phyloP scores from a whole-genome alignment of 1,140 invertebrate species.

The Trichogramma pretiosum region DNA sequence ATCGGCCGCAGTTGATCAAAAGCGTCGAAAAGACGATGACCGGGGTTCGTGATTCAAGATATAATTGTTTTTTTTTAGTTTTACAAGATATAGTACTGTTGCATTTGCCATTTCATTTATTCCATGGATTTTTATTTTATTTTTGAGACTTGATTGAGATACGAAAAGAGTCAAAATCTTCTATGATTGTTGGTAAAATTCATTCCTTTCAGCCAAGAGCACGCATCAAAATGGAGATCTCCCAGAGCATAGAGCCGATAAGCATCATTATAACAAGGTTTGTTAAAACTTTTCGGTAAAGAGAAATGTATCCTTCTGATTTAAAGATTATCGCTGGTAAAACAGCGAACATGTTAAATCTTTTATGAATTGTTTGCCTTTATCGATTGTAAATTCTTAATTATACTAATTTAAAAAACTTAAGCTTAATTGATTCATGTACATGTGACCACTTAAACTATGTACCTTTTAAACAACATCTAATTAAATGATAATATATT shows the following conservation, averaged over 20 bases:
- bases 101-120: neutral
- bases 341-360: neutral
- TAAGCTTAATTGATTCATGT: neutral
- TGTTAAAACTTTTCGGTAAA: conserved; percentile 22
- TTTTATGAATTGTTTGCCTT: neutral
- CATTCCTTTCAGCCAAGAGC: conserved; percentile 37
- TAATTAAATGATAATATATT: too few species aligned
- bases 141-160: neutral
- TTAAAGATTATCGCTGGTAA: neutral
- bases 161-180: neutral
- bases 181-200: conserved; percentile 3
- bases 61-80: conserved; percentile 12
- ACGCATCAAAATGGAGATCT: conserved; percentile 52
- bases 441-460: too few species aligned
- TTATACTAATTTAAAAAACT: neutral
- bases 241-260: conserved; percentile 49
- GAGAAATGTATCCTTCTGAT: neutral
- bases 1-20: conserved; percentile 53
- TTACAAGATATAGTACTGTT: conserved; percentile 4
- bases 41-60: conserved; percentile 50
- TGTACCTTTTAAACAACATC: too few species aligned
- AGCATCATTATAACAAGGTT: conserved; percentile 51
- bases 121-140: neutral
- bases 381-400: neutral
- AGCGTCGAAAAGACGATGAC: conserved; percentile 63